These are phyloP conservation scores for Apodemia hepburni DNA, from an alignment of 2,888 invertebrate species.

Conservation along the genomic window DNA sequence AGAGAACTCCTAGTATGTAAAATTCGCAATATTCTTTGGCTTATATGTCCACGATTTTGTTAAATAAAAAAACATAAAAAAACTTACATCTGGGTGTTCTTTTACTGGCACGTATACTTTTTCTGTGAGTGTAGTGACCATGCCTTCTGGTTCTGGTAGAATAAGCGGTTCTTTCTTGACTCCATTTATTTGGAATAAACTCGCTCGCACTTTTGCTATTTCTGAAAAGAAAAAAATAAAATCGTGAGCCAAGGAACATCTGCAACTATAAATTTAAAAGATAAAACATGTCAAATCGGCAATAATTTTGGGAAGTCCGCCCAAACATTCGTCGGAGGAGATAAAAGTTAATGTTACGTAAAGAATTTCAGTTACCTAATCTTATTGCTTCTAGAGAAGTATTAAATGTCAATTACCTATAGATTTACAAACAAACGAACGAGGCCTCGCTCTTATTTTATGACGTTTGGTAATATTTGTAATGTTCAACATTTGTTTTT, in stretches of 20 bases:
- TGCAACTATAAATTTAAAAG: slow-evolving; percentile 49
- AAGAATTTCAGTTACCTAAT: slow-evolving; percentile 37
- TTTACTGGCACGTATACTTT: slow-evolving; percentile 99
- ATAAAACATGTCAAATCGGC: slow-evolving; percentile 51
- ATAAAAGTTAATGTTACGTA: slow-evolving; percentile 54
- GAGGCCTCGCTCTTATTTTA: slow-evolving; percentile 16
- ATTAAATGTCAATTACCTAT: slow-evolving; percentile 21
- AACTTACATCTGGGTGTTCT: slow-evolving; percentile 99
- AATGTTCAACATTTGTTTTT: background rate
- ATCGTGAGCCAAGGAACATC: slow-evolving; percentile 39
- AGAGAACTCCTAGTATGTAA: too few relatives aligned
- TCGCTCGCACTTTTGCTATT: slow-evolving; percentile 98
- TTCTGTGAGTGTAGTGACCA: slow-evolving; percentile 96
- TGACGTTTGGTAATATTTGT: slow-evolving; percentile 1
- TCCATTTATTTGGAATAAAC: slow-evolving; percentile 99
- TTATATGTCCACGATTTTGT: background rate
- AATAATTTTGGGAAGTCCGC: slow-evolving; percentile 51
- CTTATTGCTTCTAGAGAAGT: slow-evolving; percentile 32
- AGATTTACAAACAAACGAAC: slow-evolving; percentile 8
- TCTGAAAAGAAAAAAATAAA: slow-evolving; percentile 84
- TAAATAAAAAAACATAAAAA: slow-evolving; percentile 20
- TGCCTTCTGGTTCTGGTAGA: slow-evolving; percentile 94
- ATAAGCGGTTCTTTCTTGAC: slow-evolving; percentile 95
- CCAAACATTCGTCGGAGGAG: slow-evolving; percentile 49
- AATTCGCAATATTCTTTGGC: too few relatives aligned